Evolutionary conservation across 2,888 invertebrate genomes (phyloP), one percentile per base, ranked within the genome.

Genomic region (Poecilobothrus nobilitatus): DNA sequence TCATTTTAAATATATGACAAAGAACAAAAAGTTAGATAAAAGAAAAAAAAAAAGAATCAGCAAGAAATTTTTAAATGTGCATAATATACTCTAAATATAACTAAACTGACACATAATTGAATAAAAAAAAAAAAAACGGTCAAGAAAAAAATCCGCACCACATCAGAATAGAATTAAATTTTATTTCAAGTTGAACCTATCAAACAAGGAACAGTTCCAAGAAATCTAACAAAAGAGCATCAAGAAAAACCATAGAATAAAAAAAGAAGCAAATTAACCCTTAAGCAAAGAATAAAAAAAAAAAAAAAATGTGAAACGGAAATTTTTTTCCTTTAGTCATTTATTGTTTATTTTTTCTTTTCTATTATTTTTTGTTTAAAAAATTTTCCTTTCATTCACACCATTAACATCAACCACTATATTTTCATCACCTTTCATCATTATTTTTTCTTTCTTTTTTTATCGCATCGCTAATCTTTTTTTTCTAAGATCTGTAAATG

Each of bases 301-400:
- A 53, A 18, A 53, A 53, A 53, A 53, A 18, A 53, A 53, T 53
- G 41, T 41, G 27, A 27, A 27, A 27, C 27, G 27, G 27, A 27
- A 27, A 27, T 27, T 27, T 27, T 27, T 27, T 27, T 27, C 27
- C n/a, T n/a, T n/a, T 5, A 27, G 27, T n/a, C n/a, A n/a, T n/a
- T n/a, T n/a, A n/a, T n/a, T n/a, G n/a, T n/a, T n/a, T n/a, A 27
- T 27, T 27, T 27, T 27, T 27, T 27, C 5, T 27, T 27, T 41
- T n/a, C n/a, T n/a, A n/a, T n/a, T n/a, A n/a, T n/a, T n/a, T n/a
- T n/a, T n/a, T n/a, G n/a, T n/a, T n/a, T n/a, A n/a, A n/a, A n/a
- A n/a, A n/a, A n/a, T n/a, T n/a, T 41, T 41, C 18, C n/a, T 53
- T 53, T 53, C 53, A 53, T 53, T 53, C 53, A 53, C 53, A 53